Conservation (phyloP, 2,888 invertebrate genomes). For the Drosophila pseudotalamancana region DNA sequence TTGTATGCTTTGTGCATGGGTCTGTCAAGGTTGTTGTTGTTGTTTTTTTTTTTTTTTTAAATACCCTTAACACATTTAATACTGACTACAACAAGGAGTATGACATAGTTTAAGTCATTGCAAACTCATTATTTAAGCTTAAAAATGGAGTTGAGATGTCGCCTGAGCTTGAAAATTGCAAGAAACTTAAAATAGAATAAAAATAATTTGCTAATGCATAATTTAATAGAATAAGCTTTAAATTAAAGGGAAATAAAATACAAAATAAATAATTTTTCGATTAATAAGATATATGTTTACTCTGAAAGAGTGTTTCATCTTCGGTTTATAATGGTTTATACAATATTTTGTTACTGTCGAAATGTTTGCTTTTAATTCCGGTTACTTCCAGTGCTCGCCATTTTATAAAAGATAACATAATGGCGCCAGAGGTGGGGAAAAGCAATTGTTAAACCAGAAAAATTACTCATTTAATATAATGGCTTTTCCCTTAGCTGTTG, state of each 20-base stretch:
- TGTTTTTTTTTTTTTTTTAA: conserved; percentile 6
- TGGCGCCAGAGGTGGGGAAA: conserved; percentile 8
- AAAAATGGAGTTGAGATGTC: too few relatives aligned
- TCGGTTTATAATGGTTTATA: too few relatives aligned
- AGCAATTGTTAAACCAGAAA: conserved; percentile 14
- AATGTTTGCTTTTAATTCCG: conserved; percentile 76
- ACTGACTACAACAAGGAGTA: not conserved
- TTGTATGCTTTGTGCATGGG: conserved; percentile 25
- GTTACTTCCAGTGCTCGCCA: conserved; percentile 48
- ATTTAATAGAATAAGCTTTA: not conserved
- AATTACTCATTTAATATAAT: conserved; percentile 20
- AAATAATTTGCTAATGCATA: too few relatives aligned
- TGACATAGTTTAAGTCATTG: not conserved
- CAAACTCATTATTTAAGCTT: not conserved
- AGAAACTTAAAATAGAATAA: too few relatives aligned
- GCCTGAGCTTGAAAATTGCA: too few relatives aligned
- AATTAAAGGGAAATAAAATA: too few relatives aligned
- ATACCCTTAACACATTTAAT: conserved; percentile 2
- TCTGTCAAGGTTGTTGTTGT: not conserved
- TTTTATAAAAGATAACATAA: conserved; percentile 59
- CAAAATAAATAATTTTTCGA: not conserved
- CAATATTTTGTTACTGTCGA: conserved; percentile 32
- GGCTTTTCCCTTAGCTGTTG: not conserved
- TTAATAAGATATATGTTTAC: too few relatives aligned
- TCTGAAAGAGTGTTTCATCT: not conserved